Evolutionary conservation across 1,140 invertebrate species (phyloP).

Genomic region (Drosophila serrata): DNA sequence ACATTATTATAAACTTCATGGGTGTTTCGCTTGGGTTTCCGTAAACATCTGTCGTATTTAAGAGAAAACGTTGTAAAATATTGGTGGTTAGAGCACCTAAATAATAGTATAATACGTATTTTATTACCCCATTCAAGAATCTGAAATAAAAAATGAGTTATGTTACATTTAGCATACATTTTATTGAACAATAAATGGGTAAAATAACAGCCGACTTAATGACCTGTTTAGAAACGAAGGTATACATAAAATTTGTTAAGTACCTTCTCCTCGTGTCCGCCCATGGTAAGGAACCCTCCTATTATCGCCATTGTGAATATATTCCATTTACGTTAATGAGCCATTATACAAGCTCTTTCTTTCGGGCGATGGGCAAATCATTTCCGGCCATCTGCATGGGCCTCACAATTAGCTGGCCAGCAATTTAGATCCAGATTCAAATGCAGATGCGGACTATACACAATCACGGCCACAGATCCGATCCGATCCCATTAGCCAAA

Average conservation of each 20-base stretch:
- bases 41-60: constrained; percentile 3
- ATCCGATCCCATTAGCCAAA: constrained; percentile 39
- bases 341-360: constrained; percentile 17
- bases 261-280: background rate
- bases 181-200: constrained; percentile 2
- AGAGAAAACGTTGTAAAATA: background rate
- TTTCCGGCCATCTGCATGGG: constrained; percentile 36
- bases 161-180: background rate
- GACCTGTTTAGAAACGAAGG: constrained; percentile 8
- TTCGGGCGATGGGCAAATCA: constrained; percentile 31
- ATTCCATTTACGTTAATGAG: constrained; percentile 36
- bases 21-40: constrained; percentile 5
- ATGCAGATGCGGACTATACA: constrained; percentile 30
- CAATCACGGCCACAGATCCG: constrained; percentile 33
- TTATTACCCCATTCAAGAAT: too few relatives aligned
- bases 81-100: background rate
- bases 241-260: constrained; percentile 8
- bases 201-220: background rate
- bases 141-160: background rate
- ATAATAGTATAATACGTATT: background rate
- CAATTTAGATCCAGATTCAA: constrained; percentile 25
- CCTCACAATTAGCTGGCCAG: constrained; percentile 34
- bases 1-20: constrained; percentile 4
- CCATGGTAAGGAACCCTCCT: constrained; percentile 9
- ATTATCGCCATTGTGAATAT: constrained; percentile 9